phyloP scores from a whole-genome alignment of 2,113 vertebrate species.

The Corapipo altera region DNA sequence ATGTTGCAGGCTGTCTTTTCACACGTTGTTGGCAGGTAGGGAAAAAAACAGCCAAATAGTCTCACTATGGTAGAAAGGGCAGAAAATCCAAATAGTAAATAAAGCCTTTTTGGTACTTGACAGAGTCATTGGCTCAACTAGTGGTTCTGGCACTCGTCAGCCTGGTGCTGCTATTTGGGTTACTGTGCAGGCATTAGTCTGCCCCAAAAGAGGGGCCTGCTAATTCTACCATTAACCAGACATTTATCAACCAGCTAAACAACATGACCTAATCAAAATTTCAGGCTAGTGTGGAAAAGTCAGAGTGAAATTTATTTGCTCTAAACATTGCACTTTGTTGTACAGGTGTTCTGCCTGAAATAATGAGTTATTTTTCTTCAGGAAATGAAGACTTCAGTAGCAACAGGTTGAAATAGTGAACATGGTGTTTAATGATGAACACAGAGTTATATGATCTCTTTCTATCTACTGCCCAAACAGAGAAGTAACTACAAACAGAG shows the following conservation, averaged over 20 bases:
- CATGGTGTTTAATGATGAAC: not conserved
- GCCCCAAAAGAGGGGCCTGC: not conserved
- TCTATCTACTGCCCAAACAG: not conserved
- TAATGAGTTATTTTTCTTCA: constrained; percentile 48
- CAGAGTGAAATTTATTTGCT: constrained; percentile 41
- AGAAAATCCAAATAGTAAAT: not conserved
- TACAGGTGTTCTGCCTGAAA: not conserved
- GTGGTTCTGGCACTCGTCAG: not conserved
- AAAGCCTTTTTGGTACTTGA: not conserved
- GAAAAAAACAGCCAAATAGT: not conserved
- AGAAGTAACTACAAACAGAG: not conserved
- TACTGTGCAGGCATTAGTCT: not conserved
- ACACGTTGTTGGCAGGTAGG: fast-evolving
- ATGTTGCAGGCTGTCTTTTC: not conserved
- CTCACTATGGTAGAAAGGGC: not conserved
- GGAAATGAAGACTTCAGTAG: constrained; percentile 28
- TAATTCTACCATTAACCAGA: not conserved
- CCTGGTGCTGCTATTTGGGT: not conserved
- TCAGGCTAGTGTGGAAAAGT: not conserved
- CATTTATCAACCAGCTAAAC: constrained; percentile 27
- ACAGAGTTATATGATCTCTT: not conserved
- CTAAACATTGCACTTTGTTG: not conserved
- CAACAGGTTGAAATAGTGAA: constrained; percentile 23
- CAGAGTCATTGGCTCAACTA: not conserved
- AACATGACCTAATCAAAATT: not conserved